Percentiles rank a stretch among this genome's conserved stretches.
These are phyloP conservation scores for Athrips mouffetella DNA, from an alignment of 2,888 invertebrate genomes.

Conservation along the genomic window DNA sequence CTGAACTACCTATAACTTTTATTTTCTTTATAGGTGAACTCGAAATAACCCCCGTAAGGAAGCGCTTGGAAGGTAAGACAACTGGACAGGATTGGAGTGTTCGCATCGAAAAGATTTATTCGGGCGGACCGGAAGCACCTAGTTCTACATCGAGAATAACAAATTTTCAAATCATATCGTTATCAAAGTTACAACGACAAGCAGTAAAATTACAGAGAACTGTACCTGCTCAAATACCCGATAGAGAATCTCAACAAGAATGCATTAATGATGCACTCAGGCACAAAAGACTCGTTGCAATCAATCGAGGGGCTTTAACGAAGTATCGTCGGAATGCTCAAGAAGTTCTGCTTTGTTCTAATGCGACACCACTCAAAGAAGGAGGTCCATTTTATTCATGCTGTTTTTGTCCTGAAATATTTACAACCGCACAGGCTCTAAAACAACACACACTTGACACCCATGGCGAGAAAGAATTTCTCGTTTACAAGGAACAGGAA, in stretches of 20 bases:
- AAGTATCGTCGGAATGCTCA: background rate
- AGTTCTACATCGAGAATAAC: no score
- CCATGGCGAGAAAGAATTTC: conserved; percentile 33
- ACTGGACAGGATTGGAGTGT: no score
- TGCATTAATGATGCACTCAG: no score
- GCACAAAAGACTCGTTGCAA: no score
- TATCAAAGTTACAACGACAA: no score
- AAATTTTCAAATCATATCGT: no score
- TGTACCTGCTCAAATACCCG: no score
- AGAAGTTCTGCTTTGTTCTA: conserved; percentile 32
- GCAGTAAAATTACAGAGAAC: no score
- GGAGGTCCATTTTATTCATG: conserved; percentile 50
- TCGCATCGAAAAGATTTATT: no score
- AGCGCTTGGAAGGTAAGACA: background rate
- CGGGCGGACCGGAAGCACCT: no score
- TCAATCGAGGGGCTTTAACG: conserved; percentile 8
- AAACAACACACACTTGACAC: conserved; percentile 44
- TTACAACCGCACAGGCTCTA: conserved; percentile 39
- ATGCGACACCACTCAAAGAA: conserved; percentile 57
- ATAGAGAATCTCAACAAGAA: no score
- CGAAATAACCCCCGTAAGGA: background rate
- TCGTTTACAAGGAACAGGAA: conserved; percentile 31
- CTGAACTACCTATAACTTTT: background rate
- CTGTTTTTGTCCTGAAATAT: conserved; percentile 49
- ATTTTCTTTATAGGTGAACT: conserved; percentile 1